These are phyloP conservation scores for Halcyon chelicuti DNA, from an alignment of 2,797 vertebrate species.

Conservation along the genomic window DNA sequence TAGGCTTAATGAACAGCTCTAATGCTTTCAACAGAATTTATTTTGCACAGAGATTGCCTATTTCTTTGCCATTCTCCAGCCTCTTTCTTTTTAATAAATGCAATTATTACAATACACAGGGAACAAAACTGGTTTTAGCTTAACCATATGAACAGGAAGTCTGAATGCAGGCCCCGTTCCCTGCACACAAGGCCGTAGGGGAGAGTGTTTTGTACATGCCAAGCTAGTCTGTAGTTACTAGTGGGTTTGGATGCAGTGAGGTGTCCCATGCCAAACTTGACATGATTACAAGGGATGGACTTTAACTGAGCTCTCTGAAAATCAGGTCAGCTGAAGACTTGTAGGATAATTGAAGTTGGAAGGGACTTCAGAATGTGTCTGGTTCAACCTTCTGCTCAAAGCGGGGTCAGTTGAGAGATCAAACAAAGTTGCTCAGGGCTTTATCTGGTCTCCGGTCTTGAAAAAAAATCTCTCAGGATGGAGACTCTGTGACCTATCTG, in stretches of 20 bases:
- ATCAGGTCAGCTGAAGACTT: neutral
- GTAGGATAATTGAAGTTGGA: neutral
- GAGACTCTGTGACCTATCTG: neutral
- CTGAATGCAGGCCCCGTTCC: neutral
- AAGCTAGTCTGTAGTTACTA: neutral
- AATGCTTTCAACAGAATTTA: slow-evolving; percentile 23
- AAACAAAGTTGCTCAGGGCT: neutral
- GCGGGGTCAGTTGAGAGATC: neutral
- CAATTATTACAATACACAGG: neutral
- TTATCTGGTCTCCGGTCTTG: neutral
- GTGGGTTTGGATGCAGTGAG: neutral
- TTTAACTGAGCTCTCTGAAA: neutral
- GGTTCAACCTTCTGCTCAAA: neutral
- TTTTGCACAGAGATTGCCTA: slow-evolving; percentile 20
- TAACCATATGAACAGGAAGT: neutral
- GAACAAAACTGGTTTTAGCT: neutral
- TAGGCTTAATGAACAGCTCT: slow-evolving; percentile 12
- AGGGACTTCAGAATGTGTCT: neutral
- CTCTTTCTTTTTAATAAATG: slow-evolving; percentile 9
- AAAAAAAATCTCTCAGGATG: neutral
- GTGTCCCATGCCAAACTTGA: neutral
- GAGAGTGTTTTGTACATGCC: neutral
- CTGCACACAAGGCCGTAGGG: neutral
- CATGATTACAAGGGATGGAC: neutral
- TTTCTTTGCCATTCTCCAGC: neutral